A percentile compares a stretch with the other conserved stretches of the same genome.
phyloP scores from a whole-genome alignment of 2,797 vertebrate species.

The Acestrorhynchus altus region DNA sequence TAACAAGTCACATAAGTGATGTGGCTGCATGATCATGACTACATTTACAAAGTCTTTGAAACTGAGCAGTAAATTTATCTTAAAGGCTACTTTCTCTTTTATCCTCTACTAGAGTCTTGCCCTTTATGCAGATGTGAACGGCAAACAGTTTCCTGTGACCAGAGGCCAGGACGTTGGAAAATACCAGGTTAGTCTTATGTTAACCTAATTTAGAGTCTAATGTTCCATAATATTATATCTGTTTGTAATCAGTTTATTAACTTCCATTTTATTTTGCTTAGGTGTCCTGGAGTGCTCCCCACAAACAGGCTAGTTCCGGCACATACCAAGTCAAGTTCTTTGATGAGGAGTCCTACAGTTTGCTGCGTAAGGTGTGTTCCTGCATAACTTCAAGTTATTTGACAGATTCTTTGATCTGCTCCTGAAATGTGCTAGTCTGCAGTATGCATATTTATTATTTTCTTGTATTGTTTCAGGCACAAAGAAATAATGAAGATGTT shows the following conservation, averaged over 20 bases:
- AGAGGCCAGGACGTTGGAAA: constrained; percentile 91
- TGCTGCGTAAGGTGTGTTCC: constrained; percentile 83
- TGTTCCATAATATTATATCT: no score
- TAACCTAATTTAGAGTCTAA: not conserved
- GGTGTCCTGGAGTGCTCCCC: constrained; percentile 93
- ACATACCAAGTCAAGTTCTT: constrained; percentile 94
- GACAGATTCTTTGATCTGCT: not conserved
- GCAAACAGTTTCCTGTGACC: constrained; percentile 92
- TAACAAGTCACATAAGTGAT: not conserved
- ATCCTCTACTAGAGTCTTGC: constrained; percentile 82
- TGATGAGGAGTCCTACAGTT: constrained; percentile 92
- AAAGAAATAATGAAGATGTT: constrained; percentile 91
- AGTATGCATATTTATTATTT: no score
- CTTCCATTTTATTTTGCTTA: constrained; percentile 55
- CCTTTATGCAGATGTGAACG: constrained; percentile 90
- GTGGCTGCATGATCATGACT: not conserved
- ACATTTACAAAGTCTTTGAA: not conserved
- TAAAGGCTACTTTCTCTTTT: not conserved
- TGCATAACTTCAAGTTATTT: not conserved
- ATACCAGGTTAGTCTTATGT: constrained; percentile 80
- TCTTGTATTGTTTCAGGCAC: constrained; percentile 77
- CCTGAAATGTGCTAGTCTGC: not conserved
- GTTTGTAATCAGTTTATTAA: not conserved
- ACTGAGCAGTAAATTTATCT: not conserved
- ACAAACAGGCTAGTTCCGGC: constrained; percentile 88